Base-by-base conservation (phyloP, 2,113 vertebrate species). In the Channa maculata region DNA sequence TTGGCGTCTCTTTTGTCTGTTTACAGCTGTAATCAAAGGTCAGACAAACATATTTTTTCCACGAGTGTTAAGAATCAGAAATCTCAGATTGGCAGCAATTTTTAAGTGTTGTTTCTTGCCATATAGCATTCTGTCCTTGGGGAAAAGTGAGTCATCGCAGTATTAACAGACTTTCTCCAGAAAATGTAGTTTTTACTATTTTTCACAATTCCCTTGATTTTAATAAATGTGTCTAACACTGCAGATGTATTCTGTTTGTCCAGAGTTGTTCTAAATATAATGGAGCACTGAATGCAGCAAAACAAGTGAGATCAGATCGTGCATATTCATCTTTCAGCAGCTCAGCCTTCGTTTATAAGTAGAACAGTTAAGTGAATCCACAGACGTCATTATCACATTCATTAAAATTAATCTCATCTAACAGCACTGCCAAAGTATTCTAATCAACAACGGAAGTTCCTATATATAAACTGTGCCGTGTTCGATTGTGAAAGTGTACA, bases 241-340 rank as follows among this genome's bases (percentile, higher is more conserved):
- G 55, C 53, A 76, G 39, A 79, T 73, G 48, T 14, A 65, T 83
- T 73, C 66, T 58, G 11, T 50, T 71, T 43, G 8, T 82, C 44
- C 58, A 65, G 55, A 39, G 48, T 63, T 64, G 45, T 67, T 79
- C 51, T 67, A 55, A 72, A 70, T 66, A 46, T 57, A 74, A 72
- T 82, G 52, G 67, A 57, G 63, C 52, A 45, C 52, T 65, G 50
- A 50, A 74, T 63, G 64, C 53, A 62, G 65, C 55, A 78, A 71
- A 74, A 86, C 65, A 71, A 69, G 46, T 51, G 39, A 78, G 73
- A 69, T 74, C 78, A 77, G 57, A 63, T 49, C 9, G 44, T 77
- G 48, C 54, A 74, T 87, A 83, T 83, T 85, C 66, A 78, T 83
- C 63, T 70, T 70, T 72, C 50, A 38, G 57, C 33, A 50, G n/a